Conservation (phyloP, 1,140 invertebrate species). For the Leptestheria dahalacensis region DNA sequence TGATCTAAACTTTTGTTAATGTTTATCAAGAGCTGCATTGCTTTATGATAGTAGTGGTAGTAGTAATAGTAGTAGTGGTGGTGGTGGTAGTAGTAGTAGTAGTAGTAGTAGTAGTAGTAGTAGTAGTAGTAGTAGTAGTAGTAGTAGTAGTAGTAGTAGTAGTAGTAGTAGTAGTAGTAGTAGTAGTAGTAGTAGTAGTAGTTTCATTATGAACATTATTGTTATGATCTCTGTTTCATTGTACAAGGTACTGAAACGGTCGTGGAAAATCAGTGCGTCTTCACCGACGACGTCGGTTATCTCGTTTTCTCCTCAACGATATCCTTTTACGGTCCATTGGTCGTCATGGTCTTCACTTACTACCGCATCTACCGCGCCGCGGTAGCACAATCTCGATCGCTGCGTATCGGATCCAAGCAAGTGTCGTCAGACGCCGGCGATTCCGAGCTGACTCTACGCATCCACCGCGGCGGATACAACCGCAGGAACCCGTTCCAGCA, state of each 20-base stretch:
- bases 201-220: too few species aligned
- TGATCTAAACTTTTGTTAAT: too few species aligned
- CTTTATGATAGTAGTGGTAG: too few species aligned
- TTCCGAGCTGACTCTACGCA: constrained; percentile 49
- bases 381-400: constrained; percentile 73
- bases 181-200: too few species aligned
- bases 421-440: constrained; percentile 21
- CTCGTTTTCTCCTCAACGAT: constrained; percentile 88
- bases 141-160: too few species aligned
- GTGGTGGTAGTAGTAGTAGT: too few species aligned
- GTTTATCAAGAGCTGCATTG: too few species aligned
- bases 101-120: too few species aligned
- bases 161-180: too few species aligned
- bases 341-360: constrained; percentile 98
- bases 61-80: too few species aligned
- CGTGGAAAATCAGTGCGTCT: constrained; percentile 49
- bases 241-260: not conserved
- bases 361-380: constrained; percentile 89
- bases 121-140: too few species aligned
- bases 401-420: constrained; percentile 67
- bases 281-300: constrained; percentile 81
- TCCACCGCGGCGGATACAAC: constrained; percentile 64
- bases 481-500: constrained; percentile 5
- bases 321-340: constrained; percentile 90
- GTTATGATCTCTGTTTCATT: too few species aligned